A percentile compares a stretch with the other conserved stretches of the same genome.
Evolutionary conservation across 2,888 invertebrate genomes (phyloP).

Genomic region (Elegia similella): DNA sequence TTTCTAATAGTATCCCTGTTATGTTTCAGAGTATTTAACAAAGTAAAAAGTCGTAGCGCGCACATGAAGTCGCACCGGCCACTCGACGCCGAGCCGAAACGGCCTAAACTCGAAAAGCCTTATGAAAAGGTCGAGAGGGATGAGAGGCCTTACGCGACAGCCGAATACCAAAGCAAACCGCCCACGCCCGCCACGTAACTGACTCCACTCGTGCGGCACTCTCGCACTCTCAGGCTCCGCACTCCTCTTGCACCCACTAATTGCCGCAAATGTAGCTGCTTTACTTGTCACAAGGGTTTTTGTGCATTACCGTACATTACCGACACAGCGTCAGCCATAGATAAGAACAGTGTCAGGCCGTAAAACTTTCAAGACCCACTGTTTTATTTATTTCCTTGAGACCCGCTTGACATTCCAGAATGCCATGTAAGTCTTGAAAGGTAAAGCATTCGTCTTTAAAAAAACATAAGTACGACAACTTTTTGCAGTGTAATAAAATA

Average conservation of each 20-base stretch:
- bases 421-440: too few species aligned
- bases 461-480: too few species aligned
- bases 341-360: too few species aligned
- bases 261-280: neutral
- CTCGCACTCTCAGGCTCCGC: neutral
- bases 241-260: neutral
- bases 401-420: too few species aligned
- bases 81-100: slow-evolving; percentile 90
- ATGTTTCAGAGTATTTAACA: slow-evolving; percentile 95
- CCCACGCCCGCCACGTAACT: slow-evolving; percentile 60
- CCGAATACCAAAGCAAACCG: slow-evolving; percentile 67
- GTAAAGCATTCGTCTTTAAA: too few species aligned
- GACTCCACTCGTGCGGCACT: slow-evolving; percentile 46
- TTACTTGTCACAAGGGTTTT: neutral
- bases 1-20: slow-evolving; percentile 74
- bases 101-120: slow-evolving; percentile 83
- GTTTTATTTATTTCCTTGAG: too few species aligned
- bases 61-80: slow-evolving; percentile 99
- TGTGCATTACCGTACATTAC: neutral
- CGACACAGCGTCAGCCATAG: too few species aligned
- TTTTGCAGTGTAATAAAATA: too few species aligned
- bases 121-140: slow-evolving; percentile 81
- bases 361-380: too few species aligned
- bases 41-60: slow-evolving; percentile 99
- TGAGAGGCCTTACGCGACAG: slow-evolving; percentile 68